Percentiles rank a stretch among this genome's conserved stretches.
These are phyloP conservation scores for Trimorus sp. DNA, from an alignment of 2,888 invertebrate genomes.

Conservation along the genomic window DNA sequence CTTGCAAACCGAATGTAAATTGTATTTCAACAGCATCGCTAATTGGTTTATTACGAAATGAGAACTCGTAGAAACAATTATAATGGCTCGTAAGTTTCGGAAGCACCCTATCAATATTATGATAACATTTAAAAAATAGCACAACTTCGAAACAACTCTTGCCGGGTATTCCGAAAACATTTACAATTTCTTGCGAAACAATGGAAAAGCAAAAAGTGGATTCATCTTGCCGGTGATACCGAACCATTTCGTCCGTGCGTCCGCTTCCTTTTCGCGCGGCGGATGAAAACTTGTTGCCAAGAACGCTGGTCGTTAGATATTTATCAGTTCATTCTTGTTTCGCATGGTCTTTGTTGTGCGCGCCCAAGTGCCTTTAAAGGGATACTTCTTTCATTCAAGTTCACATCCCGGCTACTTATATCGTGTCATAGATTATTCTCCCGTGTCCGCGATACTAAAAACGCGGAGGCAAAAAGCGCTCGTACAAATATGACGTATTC, in stretches of 20 bases:
- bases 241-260: conserved; percentile 21
- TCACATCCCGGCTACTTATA: conserved; percentile 40
- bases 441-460: conserved; percentile 48
- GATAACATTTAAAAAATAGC: conserved; percentile 7
- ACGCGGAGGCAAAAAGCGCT: conserved; percentile 35
- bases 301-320: conserved; percentile 51
- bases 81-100: not conserved
- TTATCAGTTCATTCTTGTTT: conserved; percentile 60
- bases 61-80: no score
- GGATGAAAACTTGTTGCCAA: conserved; percentile 55
- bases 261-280: not conserved
- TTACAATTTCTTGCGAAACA: conserved; percentile 27
- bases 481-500: conserved; percentile 57
- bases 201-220: conserved; percentile 32
- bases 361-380: conserved; percentile 34
- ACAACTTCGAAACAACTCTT: conserved; percentile 2
- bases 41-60: no score
- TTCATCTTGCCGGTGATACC: conserved; percentile 29
- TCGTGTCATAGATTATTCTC: conserved; percentile 56
- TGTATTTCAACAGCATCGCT: no score
- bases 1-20: not conserved
- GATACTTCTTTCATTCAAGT: conserved; percentile 49
- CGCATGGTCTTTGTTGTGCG: conserved; percentile 39
- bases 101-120: conserved; percentile 2
- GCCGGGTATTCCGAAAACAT: conserved; percentile 24